These are phyloP conservation scores for Lagenorhynchus albirostris DNA, from an alignment of 2,113 vertebrate genomes.

Conservation along the genomic window DNA sequence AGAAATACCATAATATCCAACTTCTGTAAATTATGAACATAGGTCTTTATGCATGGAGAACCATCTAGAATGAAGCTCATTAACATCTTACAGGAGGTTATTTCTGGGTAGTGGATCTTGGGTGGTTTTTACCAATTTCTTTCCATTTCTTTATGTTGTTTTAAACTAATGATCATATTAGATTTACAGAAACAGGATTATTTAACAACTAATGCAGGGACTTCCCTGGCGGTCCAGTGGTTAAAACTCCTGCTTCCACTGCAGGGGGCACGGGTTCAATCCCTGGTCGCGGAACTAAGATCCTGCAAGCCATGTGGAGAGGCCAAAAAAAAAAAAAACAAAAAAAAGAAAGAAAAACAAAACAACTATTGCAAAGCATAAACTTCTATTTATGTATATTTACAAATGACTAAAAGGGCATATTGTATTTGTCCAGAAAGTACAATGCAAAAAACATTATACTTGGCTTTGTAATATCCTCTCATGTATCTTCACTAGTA, in stretches of 20 bases:
- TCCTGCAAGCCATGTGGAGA: not conserved
- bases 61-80: not conserved
- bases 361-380: not conserved
- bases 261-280: not conserved
- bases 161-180: not conserved
- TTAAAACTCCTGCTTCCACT: not conserved
- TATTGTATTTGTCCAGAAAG: not conserved
- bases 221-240: not conserved
- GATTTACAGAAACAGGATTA: constrained; percentile 1
- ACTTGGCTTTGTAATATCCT: not conserved
- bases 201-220: not conserved
- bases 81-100: not conserved
- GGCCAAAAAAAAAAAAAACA: not conserved
- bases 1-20: not conserved
- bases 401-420: not conserved
- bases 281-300: not conserved
- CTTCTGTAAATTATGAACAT: not conserved
- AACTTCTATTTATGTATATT: not conserved
- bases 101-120: not conserved
- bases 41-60: not conserved
- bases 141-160: not conserved
- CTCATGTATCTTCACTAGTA: not conserved
- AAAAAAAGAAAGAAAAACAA: not conserved
- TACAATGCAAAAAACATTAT: not conserved
- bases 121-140: not conserved